A percentile compares a stretch with the other conserved stretches of the same genome.
Conservation (phyloP, 2,888 invertebrate species). For the Graphium colonna region DNA sequence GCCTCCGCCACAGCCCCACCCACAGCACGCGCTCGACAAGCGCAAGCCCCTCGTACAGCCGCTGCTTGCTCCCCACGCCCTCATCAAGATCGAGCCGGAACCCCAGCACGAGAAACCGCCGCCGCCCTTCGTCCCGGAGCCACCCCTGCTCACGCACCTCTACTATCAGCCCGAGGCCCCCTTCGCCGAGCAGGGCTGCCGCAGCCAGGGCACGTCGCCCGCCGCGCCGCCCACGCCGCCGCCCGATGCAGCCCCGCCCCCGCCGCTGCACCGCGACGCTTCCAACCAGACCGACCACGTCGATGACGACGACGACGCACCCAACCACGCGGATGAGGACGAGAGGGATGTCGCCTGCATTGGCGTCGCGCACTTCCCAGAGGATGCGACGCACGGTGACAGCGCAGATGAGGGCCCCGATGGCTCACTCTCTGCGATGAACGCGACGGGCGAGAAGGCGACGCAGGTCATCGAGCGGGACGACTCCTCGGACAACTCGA, state of each 20-base stretch:
- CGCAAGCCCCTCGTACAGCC: conserved; percentile 74
- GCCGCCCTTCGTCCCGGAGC: conserved; percentile 67
- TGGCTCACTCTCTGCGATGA: conserved; percentile 89
- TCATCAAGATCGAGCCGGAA: conserved; percentile 88
- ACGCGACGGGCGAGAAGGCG: conserved; percentile 91
- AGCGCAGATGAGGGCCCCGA: too few relatives aligned
- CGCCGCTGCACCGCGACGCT: conserved; percentile 87
- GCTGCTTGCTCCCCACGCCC: conserved; percentile 68
- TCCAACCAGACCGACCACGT: conserved; percentile 91
- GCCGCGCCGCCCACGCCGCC: conserved; percentile 78
- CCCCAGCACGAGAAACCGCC: conserved; percentile 68
- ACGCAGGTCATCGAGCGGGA: conserved; percentile 81
- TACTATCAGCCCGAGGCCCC: conserved; percentile 80
- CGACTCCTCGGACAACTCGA: conserved; percentile 59
- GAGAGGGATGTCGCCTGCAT: conserved; percentile 69
- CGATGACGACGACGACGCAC: conserved; percentile 83
- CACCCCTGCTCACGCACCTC: conserved; percentile 75
- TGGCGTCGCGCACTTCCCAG: conserved; percentile 70
- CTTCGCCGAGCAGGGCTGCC: conserved; percentile 70
- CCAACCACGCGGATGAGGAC: conserved; percentile 67
- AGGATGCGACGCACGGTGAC: too few relatives aligned
- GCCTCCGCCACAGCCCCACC: conserved; percentile 55
- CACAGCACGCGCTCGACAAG: conserved; percentile 52
- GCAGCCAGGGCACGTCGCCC: conserved; percentile 81
- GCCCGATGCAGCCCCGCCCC: conserved; percentile 76